Conservation (phyloP, 2,888 invertebrate species). For the Andricus curvator region DNA sequence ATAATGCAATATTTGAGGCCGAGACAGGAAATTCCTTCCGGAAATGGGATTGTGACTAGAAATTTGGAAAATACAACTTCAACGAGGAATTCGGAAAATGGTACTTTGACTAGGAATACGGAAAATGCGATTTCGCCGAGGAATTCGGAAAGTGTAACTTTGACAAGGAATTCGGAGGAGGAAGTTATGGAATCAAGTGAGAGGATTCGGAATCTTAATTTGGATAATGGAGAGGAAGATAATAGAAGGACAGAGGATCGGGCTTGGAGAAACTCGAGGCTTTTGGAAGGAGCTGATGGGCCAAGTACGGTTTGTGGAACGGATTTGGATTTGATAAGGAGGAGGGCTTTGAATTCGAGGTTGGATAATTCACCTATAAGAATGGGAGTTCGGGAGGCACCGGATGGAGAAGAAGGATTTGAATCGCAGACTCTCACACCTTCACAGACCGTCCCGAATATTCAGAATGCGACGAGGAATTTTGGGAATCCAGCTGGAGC, state of each 20-base stretch:
- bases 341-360: slow-evolving; percentile 70
- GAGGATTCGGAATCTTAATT: slow-evolving; percentile 55
- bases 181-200: slow-evolving; percentile 49
- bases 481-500: slow-evolving; percentile 55
- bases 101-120: slow-evolving; percentile 31
- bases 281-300: slow-evolving; percentile 75
- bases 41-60: slow-evolving; percentile 10
- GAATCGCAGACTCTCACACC: slow-evolving; percentile 73
- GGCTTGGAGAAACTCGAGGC: slow-evolving; percentile 68
- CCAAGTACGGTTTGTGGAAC: slow-evolving; percentile 74
- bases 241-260: slow-evolving; percentile 59
- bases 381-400: slow-evolving; percentile 82
- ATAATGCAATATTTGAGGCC: slow-evolving; percentile 41
- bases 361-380: slow-evolving; percentile 77
- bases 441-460: slow-evolving; percentile 68
- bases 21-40: slow-evolving; percentile 11
- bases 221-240: slow-evolving; percentile 47
- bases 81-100: slow-evolving; percentile 44
- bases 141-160: slow-evolving; percentile 38
- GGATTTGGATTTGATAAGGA: slow-evolving; percentile 72
- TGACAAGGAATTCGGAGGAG: slow-evolving; percentile 48
- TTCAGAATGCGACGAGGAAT: slow-evolving; percentile 61
- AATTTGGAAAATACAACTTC: slow-evolving; percentile 37
- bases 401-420: slow-evolving; percentile 83
- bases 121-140: slow-evolving; percentile 40